A percentile compares a stretch with the other conserved stretches of the same genome.
Evolutionary conservation across 1,140 invertebrate species (phyloP).

Genomic region (Hetaerina americana): DNA sequence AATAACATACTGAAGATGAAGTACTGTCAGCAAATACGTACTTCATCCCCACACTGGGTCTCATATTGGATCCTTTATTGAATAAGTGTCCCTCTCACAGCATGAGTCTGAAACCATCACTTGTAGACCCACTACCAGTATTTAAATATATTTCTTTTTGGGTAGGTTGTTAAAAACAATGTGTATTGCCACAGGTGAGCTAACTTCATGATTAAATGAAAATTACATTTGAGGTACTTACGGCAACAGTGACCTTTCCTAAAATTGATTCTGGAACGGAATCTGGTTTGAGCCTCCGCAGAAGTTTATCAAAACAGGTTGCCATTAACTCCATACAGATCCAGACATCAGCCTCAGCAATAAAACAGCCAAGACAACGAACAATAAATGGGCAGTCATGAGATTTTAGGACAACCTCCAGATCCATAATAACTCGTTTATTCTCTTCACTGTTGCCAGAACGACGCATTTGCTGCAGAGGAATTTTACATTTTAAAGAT

Average conservation of each 20-base stretch:
- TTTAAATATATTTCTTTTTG: too few relatives aligned
- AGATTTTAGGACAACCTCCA: slow-evolving; percentile 92
- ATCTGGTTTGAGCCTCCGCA: slow-evolving; percentile 62
- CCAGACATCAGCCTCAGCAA: slow-evolving; percentile 84
- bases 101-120: too few relatives aligned
- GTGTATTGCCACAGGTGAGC: neutral
- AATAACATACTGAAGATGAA: neutral
- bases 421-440: slow-evolving; percentile 95
- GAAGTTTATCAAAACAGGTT: slow-evolving; percentile 92
- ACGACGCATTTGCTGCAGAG: slow-evolving; percentile 82
- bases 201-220: neutral
- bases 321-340: slow-evolving; percentile 95
- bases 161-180: too few relatives aligned
- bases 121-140: too few relatives aligned
- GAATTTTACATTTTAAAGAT: slow-evolving; percentile 6
- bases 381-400: slow-evolving; percentile 96
- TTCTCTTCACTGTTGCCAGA: slow-evolving; percentile 94
- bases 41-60: too few relatives aligned
- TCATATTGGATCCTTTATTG: too few relatives aligned
- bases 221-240: slow-evolving; percentile 38
- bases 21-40: too few relatives aligned
- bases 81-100: too few relatives aligned
- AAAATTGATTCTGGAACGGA: slow-evolving; percentile 84
- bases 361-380: slow-evolving; percentile 91
- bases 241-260: slow-evolving; percentile 91